Conservation (phyloP, 2,113 vertebrate species). For the rabbit (Oryctolagus cuniculus) region mOryCun1.1 NC_091446.1:76177001-76177500, state of each 20-base stretch:
- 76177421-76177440: too few species aligned
- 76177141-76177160: neutral
- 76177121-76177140: neutral
- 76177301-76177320: accelerated
- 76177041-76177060: accelerated
- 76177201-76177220: neutral
- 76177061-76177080: accelerated
- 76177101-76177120: too few species aligned
- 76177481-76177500: too few species aligned
- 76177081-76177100: accelerated
- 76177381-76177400: accelerated
- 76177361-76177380: neutral
- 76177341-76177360: neutral
- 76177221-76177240: neutral
- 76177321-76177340: neutral
- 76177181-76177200: neutral
- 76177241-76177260: neutral
- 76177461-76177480: neutral
- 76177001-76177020: neutral
- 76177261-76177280: neutral
- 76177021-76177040: neutral
- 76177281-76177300: neutral
- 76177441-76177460: neutral
- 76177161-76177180: neutral
- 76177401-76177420: accelerated